Percentiles rank a stretch among this genome's conserved stretches.
These are phyloP conservation scores for Phymatocera aterrima DNA, from an alignment of 2,888 invertebrate species.

Conservation along the genomic window DNA sequence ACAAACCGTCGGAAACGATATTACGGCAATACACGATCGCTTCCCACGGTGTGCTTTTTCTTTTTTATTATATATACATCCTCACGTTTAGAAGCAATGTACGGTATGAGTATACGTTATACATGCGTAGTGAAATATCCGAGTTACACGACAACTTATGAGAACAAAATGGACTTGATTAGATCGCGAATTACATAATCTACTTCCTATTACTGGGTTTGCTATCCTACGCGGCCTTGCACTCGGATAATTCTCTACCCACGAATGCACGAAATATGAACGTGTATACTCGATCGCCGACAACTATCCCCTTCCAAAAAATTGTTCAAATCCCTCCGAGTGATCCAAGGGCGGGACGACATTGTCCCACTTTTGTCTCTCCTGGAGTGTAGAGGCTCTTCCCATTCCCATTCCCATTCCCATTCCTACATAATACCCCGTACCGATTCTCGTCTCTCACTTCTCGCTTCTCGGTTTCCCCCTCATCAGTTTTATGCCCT, in stretches of 20 bases:
- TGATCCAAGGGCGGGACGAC: conserved; percentile 53
- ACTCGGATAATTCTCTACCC: conserved; percentile 7
- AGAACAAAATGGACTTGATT: too few relatives aligned
- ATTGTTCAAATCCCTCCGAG: not conserved
- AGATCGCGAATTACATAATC: conserved; percentile 13
- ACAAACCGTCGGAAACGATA: too few relatives aligned
- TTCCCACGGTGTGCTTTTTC: too few relatives aligned
- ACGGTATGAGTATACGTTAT: too few relatives aligned
- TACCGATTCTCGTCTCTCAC: conserved; percentile 48
- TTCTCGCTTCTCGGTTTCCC: conserved; percentile 48
- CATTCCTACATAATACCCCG: conserved; percentile 39
- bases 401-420: conserved; percentile 65
- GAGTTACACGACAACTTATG: too few relatives aligned
- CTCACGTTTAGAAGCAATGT: too few relatives aligned
- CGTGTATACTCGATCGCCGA: not conserved
- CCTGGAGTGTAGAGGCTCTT: conserved; percentile 59
- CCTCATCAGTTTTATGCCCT: conserved; percentile 49
- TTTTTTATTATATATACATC: too few relatives aligned
- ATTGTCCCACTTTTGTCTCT: conserved; percentile 67
- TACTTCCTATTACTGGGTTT: not conserved
- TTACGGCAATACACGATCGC: too few relatives aligned
- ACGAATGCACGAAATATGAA: too few relatives aligned
- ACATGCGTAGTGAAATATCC: too few relatives aligned
- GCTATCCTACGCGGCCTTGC: conserved; percentile 25
- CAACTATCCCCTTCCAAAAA: not conserved